Conservation (phyloP, 2,888 invertebrate species). For the Hirtodrosophila cameraria region DNA sequence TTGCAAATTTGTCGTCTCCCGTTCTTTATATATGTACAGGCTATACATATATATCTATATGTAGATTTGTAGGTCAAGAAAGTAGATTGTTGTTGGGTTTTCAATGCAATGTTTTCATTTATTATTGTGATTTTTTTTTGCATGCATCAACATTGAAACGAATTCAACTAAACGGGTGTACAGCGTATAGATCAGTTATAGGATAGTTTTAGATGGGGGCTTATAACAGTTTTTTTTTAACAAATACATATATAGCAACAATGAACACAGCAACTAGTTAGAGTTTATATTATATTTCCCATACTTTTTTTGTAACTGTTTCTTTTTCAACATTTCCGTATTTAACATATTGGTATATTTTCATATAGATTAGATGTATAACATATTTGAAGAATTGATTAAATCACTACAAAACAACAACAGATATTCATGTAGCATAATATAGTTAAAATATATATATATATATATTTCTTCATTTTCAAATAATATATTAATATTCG, state of each 20-base stretch:
- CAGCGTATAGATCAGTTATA: slow-evolving; percentile 17
- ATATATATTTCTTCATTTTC: slow-evolving; percentile 27
- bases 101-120: slow-evolving; percentile 61
- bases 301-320: neutral
- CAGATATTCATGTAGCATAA: slow-evolving; percentile 25
- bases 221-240: slow-evolving; percentile 52
- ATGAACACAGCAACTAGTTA: slow-evolving; percentile 79
- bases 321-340: slow-evolving; percentile 60
- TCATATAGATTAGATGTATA: slow-evolving; percentile 41
- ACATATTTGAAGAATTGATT: slow-evolving; percentile 29
- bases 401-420: slow-evolving; percentile 33
- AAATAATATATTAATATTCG: slow-evolving; percentile 16
- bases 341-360: slow-evolving; percentile 44
- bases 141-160: slow-evolving; percentile 61
- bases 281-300: slow-evolving; percentile 25
- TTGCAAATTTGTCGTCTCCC: no score
- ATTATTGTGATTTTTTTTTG: slow-evolving; percentile 55
- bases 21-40: neutral
- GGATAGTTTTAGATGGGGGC: slow-evolving; percentile 7
- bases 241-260: slow-evolving; percentile 69
- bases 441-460: slow-evolving; percentile 39
- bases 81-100: slow-evolving; percentile 11
- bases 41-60: neutral
- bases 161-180: slow-evolving; percentile 48
- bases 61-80: slow-evolving; percentile 49